Base-by-base conservation (phyloP, 2,797 vertebrate genomes). In the Enteromius viviparus region DNA sequence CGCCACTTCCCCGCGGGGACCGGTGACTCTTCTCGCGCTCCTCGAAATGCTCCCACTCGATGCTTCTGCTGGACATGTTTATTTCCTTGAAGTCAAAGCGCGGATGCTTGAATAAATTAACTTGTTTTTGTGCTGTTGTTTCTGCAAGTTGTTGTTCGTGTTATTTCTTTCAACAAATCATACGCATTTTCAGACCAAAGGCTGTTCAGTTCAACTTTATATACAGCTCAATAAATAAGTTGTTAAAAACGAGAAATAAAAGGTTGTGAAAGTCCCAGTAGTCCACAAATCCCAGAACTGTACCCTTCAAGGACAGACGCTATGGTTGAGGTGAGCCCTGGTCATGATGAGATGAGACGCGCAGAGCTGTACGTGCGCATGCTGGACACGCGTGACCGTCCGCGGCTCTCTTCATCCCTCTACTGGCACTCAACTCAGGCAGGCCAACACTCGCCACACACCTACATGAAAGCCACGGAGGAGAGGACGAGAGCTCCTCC, bases 11-110 rank as follows among this genome's bases (percentile, higher is more conserved):
- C 65, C 89, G 91, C 2, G 92, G 90, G 11, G 96, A 91, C 86
- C 96, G 94, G 40, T 93, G 93, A 75, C 93, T 93, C 92, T 95
- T 97, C 89, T 97, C 96, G 81, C 97, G 94, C 70, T 98, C 98
- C 86, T 98, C 97, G 58, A 99, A 99, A 89, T 99, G 97, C 89
- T 99, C 97, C 88, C 97, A 95, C 89, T 99, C 97, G 34, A 98
- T 95, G 85, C 94, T 97, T 90, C 96, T 94, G 89, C 91, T 93
- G 0, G 92, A 88, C 42, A 94, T 93, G 93, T 95, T 95, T 65
- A n/a, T 71, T 74, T 23, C 2, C 32, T 45, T n/a, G 1, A 12
- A 42, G n/a, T 34, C 65, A 40, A 66, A 58, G n/a, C 17, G 23
- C 26, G 6, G 21, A 3, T 19, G 11, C 51, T 47, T 76, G 15